Conservation (phyloP, 2,113 vertebrate genomes). For the Rhinolophus ferrumequinum region DNA sequence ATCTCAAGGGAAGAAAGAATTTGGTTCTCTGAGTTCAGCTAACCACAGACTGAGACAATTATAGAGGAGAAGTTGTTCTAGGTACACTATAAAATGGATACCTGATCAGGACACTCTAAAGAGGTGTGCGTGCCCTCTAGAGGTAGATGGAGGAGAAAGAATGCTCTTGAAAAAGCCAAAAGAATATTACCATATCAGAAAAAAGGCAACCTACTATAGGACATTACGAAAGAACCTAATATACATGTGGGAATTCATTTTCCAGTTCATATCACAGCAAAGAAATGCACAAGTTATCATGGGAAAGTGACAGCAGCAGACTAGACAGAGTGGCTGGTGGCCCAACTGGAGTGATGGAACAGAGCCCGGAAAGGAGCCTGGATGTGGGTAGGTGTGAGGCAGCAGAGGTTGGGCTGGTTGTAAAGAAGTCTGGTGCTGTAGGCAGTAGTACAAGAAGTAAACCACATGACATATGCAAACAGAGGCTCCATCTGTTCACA, state of each 20-base stretch:
- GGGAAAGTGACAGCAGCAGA: not conserved
- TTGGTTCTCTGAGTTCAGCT: not conserved
- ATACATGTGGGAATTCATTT: not conserved
- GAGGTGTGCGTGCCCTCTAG: not conserved
- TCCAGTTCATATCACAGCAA: not conserved
- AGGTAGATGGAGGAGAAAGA: not conserved
- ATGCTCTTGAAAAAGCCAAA: not conserved
- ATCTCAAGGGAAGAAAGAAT: not conserved
- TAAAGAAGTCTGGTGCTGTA: not conserved
- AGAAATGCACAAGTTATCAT: not conserved
- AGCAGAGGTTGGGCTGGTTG: not conserved
- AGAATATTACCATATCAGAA: not conserved
- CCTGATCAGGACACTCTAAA: not conserved
- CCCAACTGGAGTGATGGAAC: fast-evolving
- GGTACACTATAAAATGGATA: not conserved
- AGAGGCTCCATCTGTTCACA: too few relatives aligned
- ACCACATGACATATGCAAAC: fast-evolving
- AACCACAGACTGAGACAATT: not conserved
- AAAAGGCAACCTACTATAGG: not conserved
- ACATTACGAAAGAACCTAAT: not conserved
- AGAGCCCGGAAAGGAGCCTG: not conserved
- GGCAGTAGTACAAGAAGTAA: not conserved
- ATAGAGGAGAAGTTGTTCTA: not conserved
- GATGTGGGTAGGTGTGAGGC: not conserved
- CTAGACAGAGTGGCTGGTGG: not conserved